These are phyloP conservation scores for Takifugu ocellatus DNA, from an alignment of 2,797 vertebrate species.

Conservation along the genomic window DNA sequence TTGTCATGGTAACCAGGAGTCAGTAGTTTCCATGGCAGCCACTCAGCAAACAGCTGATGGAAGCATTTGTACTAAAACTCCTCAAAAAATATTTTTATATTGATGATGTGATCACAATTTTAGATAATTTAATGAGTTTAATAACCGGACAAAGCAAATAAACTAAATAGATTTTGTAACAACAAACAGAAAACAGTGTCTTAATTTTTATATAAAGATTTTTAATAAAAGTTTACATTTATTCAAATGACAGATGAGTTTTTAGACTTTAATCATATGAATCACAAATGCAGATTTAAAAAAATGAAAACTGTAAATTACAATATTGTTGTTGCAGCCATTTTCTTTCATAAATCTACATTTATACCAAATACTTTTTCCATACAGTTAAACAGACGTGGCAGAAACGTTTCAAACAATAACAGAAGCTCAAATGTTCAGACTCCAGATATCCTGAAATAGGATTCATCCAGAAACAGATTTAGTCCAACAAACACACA, in stretches of 20 bases:
- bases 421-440: not conserved
- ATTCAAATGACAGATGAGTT: not conserved
- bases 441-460: too few species aligned
- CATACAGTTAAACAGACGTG: constrained; percentile 6
- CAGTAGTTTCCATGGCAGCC: constrained; percentile 17
- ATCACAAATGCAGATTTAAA: not conserved
- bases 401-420: constrained; percentile 1
- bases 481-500: too few species aligned
- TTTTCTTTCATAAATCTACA: too few species aligned
- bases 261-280: not conserved
- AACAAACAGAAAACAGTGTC: too few species aligned
- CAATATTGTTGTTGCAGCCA: not conserved
- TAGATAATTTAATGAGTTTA: not conserved
- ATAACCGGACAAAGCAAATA: too few species aligned
- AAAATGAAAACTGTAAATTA: not conserved
- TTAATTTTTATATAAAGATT: too few species aligned
- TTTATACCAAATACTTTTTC: too few species aligned
- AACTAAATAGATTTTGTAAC: too few species aligned
- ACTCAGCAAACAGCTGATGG: too few species aligned
- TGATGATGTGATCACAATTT: not conserved
- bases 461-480: too few species aligned
- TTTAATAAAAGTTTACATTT: too few species aligned
- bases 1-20: constrained; percentile 17
- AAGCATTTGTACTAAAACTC: not conserved
- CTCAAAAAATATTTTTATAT: not conserved